Evolutionary conservation across 1,140 invertebrate species (phyloP).

Genomic region (Magallana angulata): DNA sequence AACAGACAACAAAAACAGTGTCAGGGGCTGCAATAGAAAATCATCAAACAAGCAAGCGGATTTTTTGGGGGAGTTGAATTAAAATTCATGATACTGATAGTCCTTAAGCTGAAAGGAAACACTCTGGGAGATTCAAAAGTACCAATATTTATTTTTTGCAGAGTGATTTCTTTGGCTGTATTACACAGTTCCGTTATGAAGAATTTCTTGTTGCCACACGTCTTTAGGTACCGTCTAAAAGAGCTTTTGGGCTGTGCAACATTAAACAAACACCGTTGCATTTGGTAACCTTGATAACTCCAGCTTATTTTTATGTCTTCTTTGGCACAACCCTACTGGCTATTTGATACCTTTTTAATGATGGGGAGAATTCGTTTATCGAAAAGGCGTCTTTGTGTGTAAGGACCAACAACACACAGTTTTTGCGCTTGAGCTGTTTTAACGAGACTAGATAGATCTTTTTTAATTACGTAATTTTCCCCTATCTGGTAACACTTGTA

Average conservation of each 20-base stretch:
- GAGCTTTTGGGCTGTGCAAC: neutral
- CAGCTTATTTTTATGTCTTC: neutral
- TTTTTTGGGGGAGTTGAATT: neutral
- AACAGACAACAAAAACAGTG: neutral
- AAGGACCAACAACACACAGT: slow-evolving; percentile 27
- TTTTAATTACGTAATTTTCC: slow-evolving; percentile 36
- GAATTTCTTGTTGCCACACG: neutral
- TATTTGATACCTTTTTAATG: slow-evolving; percentile 8
- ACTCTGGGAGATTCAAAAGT: slow-evolving; percentile 9
- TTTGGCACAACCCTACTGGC: neutral
- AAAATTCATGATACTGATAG: slow-evolving; percentile 14
- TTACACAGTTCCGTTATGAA: neutral
- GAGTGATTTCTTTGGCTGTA: neutral
- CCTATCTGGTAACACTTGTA: slow-evolving; percentile 37
- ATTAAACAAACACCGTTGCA: neutral
- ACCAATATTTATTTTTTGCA: neutral
- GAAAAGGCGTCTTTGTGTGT: slow-evolving; percentile 1
- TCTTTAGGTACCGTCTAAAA: neutral
- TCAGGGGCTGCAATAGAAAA: slow-evolving; percentile 8
- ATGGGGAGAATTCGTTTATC: slow-evolving; percentile 33
- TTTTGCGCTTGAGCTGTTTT: slow-evolving; percentile 12
- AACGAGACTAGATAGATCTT: neutral
- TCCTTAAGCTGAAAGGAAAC: slow-evolving; percentile 11
- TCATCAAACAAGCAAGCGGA: slow-evolving; percentile 12
- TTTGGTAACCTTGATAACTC: neutral